Evolutionary conservation across 2,113 vertebrate genomes (phyloP), one percentile per base, ranked within the genome.

Genomic region (Leptosomus discolor): DNA sequence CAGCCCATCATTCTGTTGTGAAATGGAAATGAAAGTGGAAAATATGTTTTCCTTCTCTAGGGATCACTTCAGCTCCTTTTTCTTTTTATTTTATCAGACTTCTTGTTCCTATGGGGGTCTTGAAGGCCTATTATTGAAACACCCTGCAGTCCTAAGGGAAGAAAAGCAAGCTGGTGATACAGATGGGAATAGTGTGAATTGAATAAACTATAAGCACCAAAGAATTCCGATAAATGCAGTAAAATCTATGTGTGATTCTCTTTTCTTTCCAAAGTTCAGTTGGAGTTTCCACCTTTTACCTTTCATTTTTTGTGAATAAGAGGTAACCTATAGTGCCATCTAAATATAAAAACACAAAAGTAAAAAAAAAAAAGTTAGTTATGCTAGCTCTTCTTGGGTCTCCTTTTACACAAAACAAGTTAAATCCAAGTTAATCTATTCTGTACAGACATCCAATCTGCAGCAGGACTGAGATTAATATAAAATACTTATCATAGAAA

Each of bases 101-200:
- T 96, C 81, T 92, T 86, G 89, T 95, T 98, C 93, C 92, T 96
- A 22, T 78, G 74, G 61, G 93, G 91, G 81, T 94, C 76, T 96
- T 88, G 89, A 68, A 97, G 68, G 65, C 53, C 85, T 97, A 89
- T 98, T 98, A 98, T 97, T 97, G 95, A 98, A 98, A 95, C 78
- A 96, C 88, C 74, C 91, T 85, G 91, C 91, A 97, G 92, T 97
- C 97, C 97, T 96, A 83, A 92, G 95, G 95, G 97, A 96, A 97
- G 85, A 85, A 93, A 96, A 94, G 93, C 95, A 98, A 97, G 92
- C 97, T 98, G 98, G 85, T 92, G 90, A 90, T 93, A 46, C 97
- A 98, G 97, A 98, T 97, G 97, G 94, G 78, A 97, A 41, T 65
- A 86, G 56, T 92, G 80, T 94, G 96, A 96, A 93, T 14, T 51